Evolutionary conservation across 2,797 vertebrate species (phyloP).

Genomic region (Oophaga sylvatica): DNA sequence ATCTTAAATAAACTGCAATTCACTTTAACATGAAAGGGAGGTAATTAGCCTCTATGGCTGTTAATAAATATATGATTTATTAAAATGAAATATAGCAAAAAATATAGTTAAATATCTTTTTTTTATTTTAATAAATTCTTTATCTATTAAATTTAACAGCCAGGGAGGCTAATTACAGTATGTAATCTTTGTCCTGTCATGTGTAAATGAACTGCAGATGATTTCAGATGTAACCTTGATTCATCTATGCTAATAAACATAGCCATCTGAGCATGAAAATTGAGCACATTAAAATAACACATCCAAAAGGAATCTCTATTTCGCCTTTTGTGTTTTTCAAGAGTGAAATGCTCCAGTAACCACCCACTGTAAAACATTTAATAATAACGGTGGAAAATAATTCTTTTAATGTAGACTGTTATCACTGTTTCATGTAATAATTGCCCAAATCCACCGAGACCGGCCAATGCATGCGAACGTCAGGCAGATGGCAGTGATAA

Average conservation of each 20-base stretch:
- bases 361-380: constrained; percentile 53
- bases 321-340: constrained; percentile 35
- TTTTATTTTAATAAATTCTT: too few relatives aligned
- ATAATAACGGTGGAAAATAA: constrained; percentile 32
- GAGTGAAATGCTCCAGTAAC: constrained; percentile 23
- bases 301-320: constrained; percentile 28
- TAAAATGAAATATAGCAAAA: too few relatives aligned
- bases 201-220: constrained; percentile 42
- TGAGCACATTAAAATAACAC: constrained; percentile 25
- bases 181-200: constrained; percentile 28
- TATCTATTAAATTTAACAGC: neutral
- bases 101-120: too few relatives aligned
- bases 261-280: constrained; percentile 41
- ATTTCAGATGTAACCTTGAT: constrained; percentile 22
- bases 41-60: too few relatives aligned
- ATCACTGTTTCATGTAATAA: constrained; percentile 61
- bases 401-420: constrained; percentile 51
- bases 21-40: too few relatives aligned
- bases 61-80: too few relatives aligned
- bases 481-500: constrained; percentile 67
- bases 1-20: too few relatives aligned
- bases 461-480: constrained; percentile 50
- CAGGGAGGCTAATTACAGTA: neutral
- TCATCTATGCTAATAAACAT: constrained; percentile 28
- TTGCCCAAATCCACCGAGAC: constrained; percentile 62